phyloP scores from a whole-genome alignment of 1,140 invertebrate genomes.

The Probaryconus sp. region DNA sequence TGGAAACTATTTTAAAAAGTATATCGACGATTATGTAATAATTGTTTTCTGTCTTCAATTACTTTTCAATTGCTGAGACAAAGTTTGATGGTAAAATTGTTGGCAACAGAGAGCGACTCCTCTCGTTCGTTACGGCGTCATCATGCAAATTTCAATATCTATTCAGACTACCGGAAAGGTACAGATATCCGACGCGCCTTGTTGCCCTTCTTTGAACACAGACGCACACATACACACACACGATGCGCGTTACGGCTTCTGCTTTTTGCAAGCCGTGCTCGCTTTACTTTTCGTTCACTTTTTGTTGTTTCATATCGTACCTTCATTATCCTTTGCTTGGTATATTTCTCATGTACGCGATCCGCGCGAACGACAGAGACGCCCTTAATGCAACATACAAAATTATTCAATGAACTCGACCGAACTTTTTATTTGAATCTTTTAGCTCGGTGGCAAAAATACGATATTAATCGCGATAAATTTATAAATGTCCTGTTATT shows the following conservation, averaged over 20 bases:
- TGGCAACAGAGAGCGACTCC: neutral
- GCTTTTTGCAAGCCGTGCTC: slow-evolving; percentile 14
- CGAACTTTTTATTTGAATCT: too few relatives aligned
- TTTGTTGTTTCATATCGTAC: slow-evolving; percentile 20
- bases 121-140: slow-evolving; percentile 12
- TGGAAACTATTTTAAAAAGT: too few relatives aligned
- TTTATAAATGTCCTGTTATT: too few relatives aligned
- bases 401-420: too few relatives aligned
- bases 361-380: neutral
- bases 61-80: slow-evolving; percentile 19
- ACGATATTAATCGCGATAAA: too few relatives aligned
- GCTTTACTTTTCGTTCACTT: slow-evolving; percentile 22
- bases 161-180: slow-evolving; percentile 16
- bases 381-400: too few relatives aligned
- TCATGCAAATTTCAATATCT: slow-evolving; percentile 30
- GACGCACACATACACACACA: too few relatives aligned
- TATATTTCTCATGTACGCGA: neutral
- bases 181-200: slow-evolving; percentile 5
- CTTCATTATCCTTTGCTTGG: slow-evolving; percentile 17
- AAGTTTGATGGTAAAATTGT: slow-evolving; percentile 1
- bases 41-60: too few relatives aligned
- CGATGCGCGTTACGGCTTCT: slow-evolving; percentile 15
- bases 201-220: slow-evolving; percentile 13
- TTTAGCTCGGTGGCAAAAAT: too few relatives aligned
- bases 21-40: too few relatives aligned